Evolutionary conservation across 2,888 invertebrate genomes (phyloP).

Genomic region (Cataglyphis livida): DNA sequence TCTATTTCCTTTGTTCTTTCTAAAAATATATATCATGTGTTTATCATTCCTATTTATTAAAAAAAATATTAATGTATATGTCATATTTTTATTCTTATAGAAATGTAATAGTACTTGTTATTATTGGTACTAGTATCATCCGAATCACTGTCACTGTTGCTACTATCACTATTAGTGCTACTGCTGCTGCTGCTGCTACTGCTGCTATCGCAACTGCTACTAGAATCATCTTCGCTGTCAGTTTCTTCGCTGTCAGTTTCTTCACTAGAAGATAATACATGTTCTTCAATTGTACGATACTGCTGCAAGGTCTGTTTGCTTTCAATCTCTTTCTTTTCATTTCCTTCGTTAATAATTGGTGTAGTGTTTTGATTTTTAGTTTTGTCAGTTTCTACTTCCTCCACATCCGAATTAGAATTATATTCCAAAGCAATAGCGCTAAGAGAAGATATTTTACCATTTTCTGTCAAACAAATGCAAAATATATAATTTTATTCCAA

Average conservation of each 20-base stretch:
- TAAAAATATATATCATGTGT: conserved; percentile 44
- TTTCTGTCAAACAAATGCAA: conserved; percentile 32
- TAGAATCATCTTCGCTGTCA: conserved; percentile 66
- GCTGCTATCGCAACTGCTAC: conserved; percentile 50
- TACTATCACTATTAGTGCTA: background rate
- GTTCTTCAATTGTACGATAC: conserved; percentile 60
- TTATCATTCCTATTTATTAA: background rate
- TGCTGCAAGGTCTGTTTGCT: conserved; percentile 14
- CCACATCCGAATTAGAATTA: conserved; percentile 76
- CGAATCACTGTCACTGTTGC: conserved; percentile 20
- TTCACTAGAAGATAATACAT: conserved; percentile 73
- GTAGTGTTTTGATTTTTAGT: background rate
- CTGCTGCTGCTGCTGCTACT: background rate
- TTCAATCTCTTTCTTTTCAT: too few species aligned
- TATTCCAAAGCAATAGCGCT: conserved; percentile 77
- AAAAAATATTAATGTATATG: background rate
- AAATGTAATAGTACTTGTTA: conserved; percentile 14
- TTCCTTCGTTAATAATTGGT: too few species aligned
- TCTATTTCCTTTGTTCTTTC: conserved; percentile 46
- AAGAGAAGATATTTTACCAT: conserved; percentile 62
- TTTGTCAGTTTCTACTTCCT: conserved; percentile 39
- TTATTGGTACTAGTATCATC: conserved; percentile 60
- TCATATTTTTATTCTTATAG: conserved; percentile 6
- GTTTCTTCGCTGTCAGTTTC: conserved; percentile 70
- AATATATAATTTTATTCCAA: too few species aligned